Percentiles rank a stretch among this genome's conserved stretches.
Evolutionary conservation across 2,888 invertebrate species (phyloP).

Genomic region (Eupithecia abbreviata): DNA sequence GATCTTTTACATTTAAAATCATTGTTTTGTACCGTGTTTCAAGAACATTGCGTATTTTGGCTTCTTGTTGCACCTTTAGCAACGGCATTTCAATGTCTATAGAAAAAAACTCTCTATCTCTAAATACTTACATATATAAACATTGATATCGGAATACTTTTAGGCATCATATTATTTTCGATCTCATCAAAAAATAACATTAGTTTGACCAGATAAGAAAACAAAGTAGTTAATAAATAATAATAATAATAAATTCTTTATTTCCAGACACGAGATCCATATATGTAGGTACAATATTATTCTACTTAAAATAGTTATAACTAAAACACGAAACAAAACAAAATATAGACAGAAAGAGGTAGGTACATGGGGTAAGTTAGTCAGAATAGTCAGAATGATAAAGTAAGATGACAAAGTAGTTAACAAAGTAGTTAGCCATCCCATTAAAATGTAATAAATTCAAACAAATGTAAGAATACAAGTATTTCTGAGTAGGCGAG

Average conservation of each 20-base stretch:
- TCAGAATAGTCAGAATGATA: too few species aligned
- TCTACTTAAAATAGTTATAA: too few species aligned
- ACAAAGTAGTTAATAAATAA: not conserved
- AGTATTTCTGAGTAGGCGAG: slow-evolving; percentile 5
- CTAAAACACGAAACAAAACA: too few species aligned
- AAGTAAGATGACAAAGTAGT: too few species aligned
- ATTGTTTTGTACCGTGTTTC: slow-evolving; percentile 28
- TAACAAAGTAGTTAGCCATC: not conserved
- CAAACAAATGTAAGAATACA: slow-evolving; percentile 2
- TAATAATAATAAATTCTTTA: too few species aligned
- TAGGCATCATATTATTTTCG: not conserved
- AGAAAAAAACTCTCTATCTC: not conserved
- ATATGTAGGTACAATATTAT: too few species aligned
- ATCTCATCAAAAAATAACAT: not conserved
- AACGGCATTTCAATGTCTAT: not conserved
- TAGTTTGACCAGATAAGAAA: not conserved
- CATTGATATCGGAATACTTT: not conserved
- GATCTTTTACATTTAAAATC: slow-evolving; percentile 27
- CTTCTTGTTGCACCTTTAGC: not conserved
- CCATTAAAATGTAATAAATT: not conserved
- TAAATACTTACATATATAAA: not conserved
- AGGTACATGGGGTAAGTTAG: too few species aligned
- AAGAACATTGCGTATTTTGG: not conserved
- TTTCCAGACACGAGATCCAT: too few species aligned
- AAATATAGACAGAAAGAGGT: too few species aligned